Conservation (phyloP, 2,888 invertebrate genomes). For the Nephrocerus scutellatus region DNA sequence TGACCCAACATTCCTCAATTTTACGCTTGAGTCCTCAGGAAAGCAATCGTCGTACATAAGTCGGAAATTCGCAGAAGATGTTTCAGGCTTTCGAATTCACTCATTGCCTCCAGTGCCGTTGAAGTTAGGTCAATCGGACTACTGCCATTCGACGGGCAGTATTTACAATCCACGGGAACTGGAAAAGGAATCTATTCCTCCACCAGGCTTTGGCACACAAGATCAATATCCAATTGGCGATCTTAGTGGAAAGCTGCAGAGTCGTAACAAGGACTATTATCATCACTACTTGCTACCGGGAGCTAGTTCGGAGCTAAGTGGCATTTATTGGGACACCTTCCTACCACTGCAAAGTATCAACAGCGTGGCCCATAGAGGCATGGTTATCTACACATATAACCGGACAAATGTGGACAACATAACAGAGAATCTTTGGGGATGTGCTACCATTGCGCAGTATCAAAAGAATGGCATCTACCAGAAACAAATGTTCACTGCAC, state of each 20-base stretch:
- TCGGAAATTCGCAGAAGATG: conserved; percentile 65
- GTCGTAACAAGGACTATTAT: conserved; percentile 61
- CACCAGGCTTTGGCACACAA: conserved; percentile 64
- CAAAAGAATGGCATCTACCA: conserved; percentile 60
- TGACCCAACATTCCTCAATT: conserved; percentile 73
- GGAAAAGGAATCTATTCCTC: conserved; percentile 55
- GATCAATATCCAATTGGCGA: conserved; percentile 89
- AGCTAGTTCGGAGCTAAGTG: conserved; percentile 63
- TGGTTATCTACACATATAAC: conserved; percentile 48
- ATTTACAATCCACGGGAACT: conserved; percentile 69
- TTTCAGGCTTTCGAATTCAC: conserved; percentile 64
- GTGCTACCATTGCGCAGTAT: conserved; percentile 60
- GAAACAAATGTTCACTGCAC: conserved; percentile 67
- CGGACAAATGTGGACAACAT: conserved; percentile 36
- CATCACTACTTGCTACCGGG: conserved; percentile 62
- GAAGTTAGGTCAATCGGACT: conserved; percentile 47
- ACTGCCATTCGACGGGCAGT: conserved; percentile 64
- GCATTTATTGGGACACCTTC: conserved; percentile 75
- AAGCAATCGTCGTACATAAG: conserved; percentile 60
- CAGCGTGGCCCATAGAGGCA: conserved; percentile 72
- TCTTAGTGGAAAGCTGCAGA: conserved; percentile 76
- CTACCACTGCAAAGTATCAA: conserved; percentile 73
- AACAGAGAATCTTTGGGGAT: conserved; percentile 46
- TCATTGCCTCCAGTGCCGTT: conserved; percentile 61
- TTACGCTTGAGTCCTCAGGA: conserved; percentile 60